Evolutionary conservation across 2,113 vertebrate species (phyloP).

Genomic region (Recurvirostra avosetta): DNA sequence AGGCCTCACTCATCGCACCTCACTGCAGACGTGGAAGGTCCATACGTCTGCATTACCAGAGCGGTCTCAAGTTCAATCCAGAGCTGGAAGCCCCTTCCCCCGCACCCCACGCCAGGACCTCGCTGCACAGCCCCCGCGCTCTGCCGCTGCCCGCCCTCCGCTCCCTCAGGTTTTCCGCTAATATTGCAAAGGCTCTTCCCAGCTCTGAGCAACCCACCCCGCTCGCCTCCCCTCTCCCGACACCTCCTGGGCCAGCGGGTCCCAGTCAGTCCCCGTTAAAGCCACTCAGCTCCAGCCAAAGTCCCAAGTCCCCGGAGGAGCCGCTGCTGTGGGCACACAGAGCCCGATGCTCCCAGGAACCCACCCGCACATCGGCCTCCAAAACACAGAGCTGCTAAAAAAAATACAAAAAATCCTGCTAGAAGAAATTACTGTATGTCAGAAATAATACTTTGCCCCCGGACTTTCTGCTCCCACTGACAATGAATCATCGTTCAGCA

Average conservation of each 20-base stretch:
- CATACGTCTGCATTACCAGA: rapidly evolving
- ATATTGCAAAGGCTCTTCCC: neutral
- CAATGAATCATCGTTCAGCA: slow-evolving; percentile 53
- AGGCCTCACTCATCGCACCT: neutral
- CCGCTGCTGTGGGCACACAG: neutral
- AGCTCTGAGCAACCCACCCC: neutral
- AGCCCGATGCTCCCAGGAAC: neutral
- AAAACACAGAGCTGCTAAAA: neutral
- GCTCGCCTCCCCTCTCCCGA: rapidly evolving
- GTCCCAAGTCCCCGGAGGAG: neutral
- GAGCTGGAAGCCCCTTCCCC: neutral
- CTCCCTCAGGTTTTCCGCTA: neutral
- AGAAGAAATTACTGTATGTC: slow-evolving; percentile 31
- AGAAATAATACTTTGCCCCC: slow-evolving; percentile 53
- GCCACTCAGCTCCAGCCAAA: neutral
- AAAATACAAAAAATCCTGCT: neutral
- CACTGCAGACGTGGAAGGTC: rapidly evolving
- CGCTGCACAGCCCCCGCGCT: rapidly evolving
- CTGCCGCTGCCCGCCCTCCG: rapidly evolving
- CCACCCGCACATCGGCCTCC: neutral
- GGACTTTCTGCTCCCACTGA: slow-evolving; percentile 59
- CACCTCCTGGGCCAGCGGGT: rapidly evolving
- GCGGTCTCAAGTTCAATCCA: rapidly evolving
- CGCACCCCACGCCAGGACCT: rapidly evolving
- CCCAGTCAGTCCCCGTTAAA: rapidly evolving